Conservation (phyloP, 1,140 invertebrate genomes). For the Bombus consobrinus region DNA sequence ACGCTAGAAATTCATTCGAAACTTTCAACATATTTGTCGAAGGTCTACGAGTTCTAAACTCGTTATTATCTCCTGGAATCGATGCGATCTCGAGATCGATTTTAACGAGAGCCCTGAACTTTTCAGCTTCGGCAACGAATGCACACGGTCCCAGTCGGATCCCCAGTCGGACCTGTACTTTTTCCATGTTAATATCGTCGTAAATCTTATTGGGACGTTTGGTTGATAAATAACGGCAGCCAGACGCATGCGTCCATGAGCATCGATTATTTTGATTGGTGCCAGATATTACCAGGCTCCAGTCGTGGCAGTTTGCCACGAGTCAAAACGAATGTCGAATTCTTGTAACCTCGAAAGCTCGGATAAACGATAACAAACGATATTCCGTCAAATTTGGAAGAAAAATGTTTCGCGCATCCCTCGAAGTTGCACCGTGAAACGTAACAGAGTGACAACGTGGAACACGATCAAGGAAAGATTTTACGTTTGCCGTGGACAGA, state of each 20-base stretch:
- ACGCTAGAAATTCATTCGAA: too few species aligned
- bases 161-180: constrained; percentile 18
- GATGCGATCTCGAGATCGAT: too few species aligned
- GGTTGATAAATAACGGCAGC: constrained; percentile 58
- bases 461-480: too few species aligned
- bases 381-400: neutral
- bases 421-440: neutral
- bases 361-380: constrained; percentile 22
- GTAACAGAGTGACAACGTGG: neutral
- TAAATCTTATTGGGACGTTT: constrained; percentile 50
- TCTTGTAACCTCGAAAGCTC: constrained; percentile 40
- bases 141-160: neutral
- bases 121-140: neutral
- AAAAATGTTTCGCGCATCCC: neutral
- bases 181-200: constrained; percentile 31
- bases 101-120: neutral
- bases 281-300: constrained; percentile 59
- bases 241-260: constrained; percentile 60
- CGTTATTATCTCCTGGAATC: too few species aligned
- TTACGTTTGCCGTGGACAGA: neutral
- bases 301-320: constrained; percentile 60
- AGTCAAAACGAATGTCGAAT: constrained; percentile 48
- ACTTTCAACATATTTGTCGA: too few species aligned
- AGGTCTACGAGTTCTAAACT: too few species aligned
- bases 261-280: constrained; percentile 67